A percentile compares a stretch with the other conserved stretches of the same genome.
phyloP scores from a whole-genome alignment of 2,888 invertebrate species.

The Synanthedon andrenaeformis region DNA sequence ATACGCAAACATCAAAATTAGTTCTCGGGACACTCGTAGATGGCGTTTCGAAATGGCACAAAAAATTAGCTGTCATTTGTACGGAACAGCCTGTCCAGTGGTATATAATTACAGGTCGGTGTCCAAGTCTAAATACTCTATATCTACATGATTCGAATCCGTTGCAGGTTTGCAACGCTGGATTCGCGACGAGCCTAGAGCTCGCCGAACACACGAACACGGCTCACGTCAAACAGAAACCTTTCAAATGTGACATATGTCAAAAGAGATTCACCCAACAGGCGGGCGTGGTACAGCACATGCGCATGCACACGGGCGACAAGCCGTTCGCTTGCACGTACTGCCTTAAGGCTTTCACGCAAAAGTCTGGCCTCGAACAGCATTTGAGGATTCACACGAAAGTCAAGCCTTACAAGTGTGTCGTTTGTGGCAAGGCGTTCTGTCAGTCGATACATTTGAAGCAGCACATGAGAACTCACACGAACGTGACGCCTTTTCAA shows the following conservation, averaged over 20 bases:
- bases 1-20: too few species aligned
- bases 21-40: too few species aligned
- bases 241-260: conserved; percentile 45
- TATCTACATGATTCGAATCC: too few species aligned
- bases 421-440: conserved; percentile 51
- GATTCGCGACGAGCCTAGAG: conserved; percentile 27
- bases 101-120: too few species aligned
- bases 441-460: conserved; percentile 49
- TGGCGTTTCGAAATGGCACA: too few species aligned
- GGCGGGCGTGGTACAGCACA: conserved; percentile 47
- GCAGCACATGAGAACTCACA: conserved; percentile 61
- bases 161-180: conserved; percentile 37
- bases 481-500: conserved; percentile 53
- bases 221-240: conserved; percentile 41
- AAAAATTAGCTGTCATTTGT: too few species aligned
- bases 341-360: conserved; percentile 55
- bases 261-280: conserved; percentile 52
- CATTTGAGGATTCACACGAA: conserved; percentile 56
- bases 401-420: conserved; percentile 49
- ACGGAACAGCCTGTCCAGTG: too few species aligned
- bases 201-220: conserved; percentile 31
- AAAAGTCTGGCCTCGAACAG: conserved; percentile 58
- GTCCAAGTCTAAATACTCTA: too few species aligned
- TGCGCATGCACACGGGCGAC: conserved; percentile 51
- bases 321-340: conserved; percentile 44